Evolutionary conservation across 2,797 vertebrate genomes (phyloP), one percentile per base, ranked within the genome.

Genomic region (Phaenicophaeus curvirostris): DNA sequence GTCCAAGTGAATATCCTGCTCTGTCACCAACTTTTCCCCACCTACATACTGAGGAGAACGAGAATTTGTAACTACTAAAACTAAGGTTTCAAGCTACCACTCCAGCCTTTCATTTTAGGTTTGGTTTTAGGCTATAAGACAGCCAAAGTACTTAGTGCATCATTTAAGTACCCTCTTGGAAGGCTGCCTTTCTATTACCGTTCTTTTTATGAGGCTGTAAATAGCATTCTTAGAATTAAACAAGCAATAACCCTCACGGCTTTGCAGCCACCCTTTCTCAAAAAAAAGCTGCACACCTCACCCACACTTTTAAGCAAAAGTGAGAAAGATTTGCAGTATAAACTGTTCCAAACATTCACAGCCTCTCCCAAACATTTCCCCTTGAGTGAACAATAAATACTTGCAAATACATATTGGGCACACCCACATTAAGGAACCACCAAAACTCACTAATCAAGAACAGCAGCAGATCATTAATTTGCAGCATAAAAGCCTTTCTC

Each of bases 181-280:
- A 96, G 53, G 92, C 87, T 92, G 89, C 83, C 94, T 92, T 94
- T 94, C 92, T 94, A 86, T 81, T 94, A 94, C 13, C 1, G 44
- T 86, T 72, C 76, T 28, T 94, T 96, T 96, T 94, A 95, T 72
- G 83, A 94, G 93, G 89, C 58, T 86, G 87, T 94, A 96, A 95
- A 96, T 89, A 96, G 89, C 82, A 87, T 96, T 95, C 89, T 90
- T 72, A 53, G 83, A 93, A 92, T 87, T 93, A 97, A 93, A 91
- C 85, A 92, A 89, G 89, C 87, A 93, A 86, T 93, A 96, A 92
- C 77, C 57, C 87, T 96, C 71, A 50, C 76, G 55, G 79, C 81
- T 93, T 76, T 91, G 74, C 59, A 86, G 73, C 41, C 92, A 79
- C 84, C 33, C 68, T 62, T 62, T 87, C 75, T 90, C 33, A 76